Evolutionary conservation across 2,113 vertebrate genomes (phyloP).

Genomic region (chimpanzee (Pan troglodytes)): DNA sequence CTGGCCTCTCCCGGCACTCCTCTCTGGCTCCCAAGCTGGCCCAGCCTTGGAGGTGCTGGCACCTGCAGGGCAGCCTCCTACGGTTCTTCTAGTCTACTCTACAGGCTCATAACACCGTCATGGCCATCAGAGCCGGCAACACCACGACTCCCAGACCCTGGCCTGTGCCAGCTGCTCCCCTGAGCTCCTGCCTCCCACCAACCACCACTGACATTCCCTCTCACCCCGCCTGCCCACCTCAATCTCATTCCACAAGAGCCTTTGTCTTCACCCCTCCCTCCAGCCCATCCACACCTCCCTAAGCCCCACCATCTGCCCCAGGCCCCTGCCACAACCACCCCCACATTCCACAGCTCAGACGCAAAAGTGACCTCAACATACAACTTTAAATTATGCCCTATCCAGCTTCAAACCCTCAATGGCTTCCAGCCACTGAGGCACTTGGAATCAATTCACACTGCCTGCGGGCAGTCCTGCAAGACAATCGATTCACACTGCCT

Average conservation of each 20-base stretch:
- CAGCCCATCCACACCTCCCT: not conserved
- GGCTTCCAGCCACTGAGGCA: not conserved
- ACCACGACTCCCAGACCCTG: not conserved
- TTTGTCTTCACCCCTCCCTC: not conserved
- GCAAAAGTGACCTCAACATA: not conserved
- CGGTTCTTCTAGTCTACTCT: not conserved
- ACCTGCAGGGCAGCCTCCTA: not conserved
- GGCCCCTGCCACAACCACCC: not conserved
- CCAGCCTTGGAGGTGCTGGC: too few relatives aligned
- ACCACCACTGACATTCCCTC: not conserved
- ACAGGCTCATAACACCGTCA: not conserved
- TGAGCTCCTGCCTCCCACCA: not conserved
- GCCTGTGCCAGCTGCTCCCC: not conserved
- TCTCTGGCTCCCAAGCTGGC: not conserved
- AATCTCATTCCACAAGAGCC: too few relatives aligned
- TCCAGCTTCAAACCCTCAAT: not conserved
- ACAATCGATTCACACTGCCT: too few relatives aligned
- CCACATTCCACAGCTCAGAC: not conserved
- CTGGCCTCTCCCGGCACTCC: not conserved
- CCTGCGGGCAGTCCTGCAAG: too few relatives aligned
- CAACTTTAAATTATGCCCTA: not conserved
- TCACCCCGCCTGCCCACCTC: not conserved
- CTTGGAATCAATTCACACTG: not conserved
- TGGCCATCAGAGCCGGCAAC: accelerated
- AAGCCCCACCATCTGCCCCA: not conserved